Conservation (phyloP, 2,888 invertebrate genomes). For the Bimastos eiseni region DNA sequence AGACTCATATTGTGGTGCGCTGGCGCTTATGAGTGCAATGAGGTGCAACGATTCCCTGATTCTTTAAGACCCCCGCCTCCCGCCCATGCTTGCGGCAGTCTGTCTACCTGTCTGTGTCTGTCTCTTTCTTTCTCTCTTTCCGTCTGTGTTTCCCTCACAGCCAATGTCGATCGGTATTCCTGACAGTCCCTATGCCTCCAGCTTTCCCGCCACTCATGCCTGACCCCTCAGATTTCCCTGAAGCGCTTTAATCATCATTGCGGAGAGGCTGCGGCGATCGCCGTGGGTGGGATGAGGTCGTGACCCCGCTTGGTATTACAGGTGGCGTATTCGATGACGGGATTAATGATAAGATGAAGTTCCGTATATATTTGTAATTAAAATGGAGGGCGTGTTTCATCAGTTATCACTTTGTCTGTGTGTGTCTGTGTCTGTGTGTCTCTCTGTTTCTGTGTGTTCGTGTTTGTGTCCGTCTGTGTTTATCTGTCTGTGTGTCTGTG, state of each 20-base stretch:
- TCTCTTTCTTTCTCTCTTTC: neutral
- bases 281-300: neutral
- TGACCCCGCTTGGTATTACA: conserved; percentile 5
- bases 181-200: neutral
- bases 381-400: neutral
- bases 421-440: neutral
- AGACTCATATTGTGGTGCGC: conserved; percentile 13
- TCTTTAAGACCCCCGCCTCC: neutral
- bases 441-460: too few species aligned
- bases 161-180: neutral
- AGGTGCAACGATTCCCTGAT: neutral
- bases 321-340: conserved; percentile 5
- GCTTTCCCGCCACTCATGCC: conserved; percentile 6
- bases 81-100: neutral
- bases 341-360: neutral
- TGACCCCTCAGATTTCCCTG: neutral
- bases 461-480: too few species aligned
- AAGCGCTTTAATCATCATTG: conserved; percentile 7
- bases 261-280: neutral
- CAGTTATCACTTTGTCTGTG: neutral
- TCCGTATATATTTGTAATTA: neutral
- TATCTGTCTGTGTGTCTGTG: too few species aligned
- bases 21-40: neutral
- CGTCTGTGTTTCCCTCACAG: neutral
- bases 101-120: neutral